phyloP scores from a whole-genome alignment of 92 coral and sea anemone genomes.

The Paragorgia papillata region DNA sequence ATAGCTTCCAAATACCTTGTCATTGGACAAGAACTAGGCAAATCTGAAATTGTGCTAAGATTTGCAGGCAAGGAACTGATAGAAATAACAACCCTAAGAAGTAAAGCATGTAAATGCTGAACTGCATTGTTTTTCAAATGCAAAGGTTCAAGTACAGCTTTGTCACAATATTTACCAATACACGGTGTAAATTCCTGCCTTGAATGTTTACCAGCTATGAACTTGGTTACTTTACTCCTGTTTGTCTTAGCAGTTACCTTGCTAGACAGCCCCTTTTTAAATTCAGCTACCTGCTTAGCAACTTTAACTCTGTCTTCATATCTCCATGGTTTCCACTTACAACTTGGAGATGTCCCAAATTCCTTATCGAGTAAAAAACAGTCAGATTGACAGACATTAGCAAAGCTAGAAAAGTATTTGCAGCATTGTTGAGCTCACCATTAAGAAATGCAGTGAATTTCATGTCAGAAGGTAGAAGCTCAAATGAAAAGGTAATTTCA shows the following conservation, averaged over 20 bases:
- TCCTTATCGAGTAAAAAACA: neutral
- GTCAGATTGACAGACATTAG: constrained; percentile 5
- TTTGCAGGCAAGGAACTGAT: constrained; percentile 36
- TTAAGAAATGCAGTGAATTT: constrained; percentile 1
- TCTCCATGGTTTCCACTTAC: constrained; percentile 34
- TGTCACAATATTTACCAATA: constrained; percentile 56
- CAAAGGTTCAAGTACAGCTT: constrained; percentile 47
- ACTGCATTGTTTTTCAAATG: constrained; percentile 50
- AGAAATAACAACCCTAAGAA: constrained; percentile 41
- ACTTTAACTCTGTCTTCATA: constrained; percentile 2
- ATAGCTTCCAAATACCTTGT: constrained; percentile 35
- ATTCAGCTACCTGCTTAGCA: constrained; percentile 6
- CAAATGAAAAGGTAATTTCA: too few species aligned
- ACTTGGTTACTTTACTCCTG: constrained; percentile 11
- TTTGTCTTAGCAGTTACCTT: constrained; percentile 5
- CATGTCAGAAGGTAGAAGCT: neutral
- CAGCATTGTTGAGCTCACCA: too few species aligned
- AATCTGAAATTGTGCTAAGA: constrained; percentile 25
- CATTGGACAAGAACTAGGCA: constrained; percentile 35
- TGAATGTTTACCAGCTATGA: constrained; percentile 51
- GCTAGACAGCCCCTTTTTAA: constrained; percentile 2
- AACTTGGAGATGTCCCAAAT: neutral
- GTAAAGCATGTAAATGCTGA: constrained; percentile 28
- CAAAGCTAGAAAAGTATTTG: constrained; percentile 29
- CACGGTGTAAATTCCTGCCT: constrained; percentile 67